Percentiles rank a stretch among this genome's conserved stretches.
Evolutionary conservation across 2,888 invertebrate species (phyloP).

Genomic region (Nowickia ferox): DNA sequence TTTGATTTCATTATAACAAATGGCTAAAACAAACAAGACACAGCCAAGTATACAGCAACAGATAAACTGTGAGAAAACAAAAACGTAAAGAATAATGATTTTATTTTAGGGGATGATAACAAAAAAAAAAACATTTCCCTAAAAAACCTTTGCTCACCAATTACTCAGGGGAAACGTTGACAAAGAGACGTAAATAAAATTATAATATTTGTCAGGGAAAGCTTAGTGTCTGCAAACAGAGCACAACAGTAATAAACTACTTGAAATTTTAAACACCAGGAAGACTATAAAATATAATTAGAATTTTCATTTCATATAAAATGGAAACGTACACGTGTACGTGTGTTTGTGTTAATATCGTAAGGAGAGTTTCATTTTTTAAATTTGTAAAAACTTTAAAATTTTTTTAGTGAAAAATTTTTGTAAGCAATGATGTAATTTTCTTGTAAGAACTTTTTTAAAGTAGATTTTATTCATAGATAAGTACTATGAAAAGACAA

Average conservation of each 20-base stretch:
- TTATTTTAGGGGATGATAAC: neutral
- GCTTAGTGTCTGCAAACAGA: neutral
- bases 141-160: neutral
- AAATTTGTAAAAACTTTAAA: neutral
- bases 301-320: constrained; percentile 42
- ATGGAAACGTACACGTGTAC: neutral
- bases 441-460: no score
- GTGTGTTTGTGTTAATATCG: no score
- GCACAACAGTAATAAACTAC: constrained; percentile 45
- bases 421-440: no score
- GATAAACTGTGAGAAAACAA: neutral
- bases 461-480: no score
- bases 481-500: no score
- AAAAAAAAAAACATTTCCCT: neutral
- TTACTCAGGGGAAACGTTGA: constrained; percentile 6
- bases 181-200: constrained; percentile 33
- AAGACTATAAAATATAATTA: constrained; percentile 55
- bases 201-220: neutral
- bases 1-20: constrained; percentile 28
- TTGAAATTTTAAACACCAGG: constrained; percentile 56
- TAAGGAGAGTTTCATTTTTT: neutral
- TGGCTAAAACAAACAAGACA: constrained; percentile 25
- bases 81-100: neutral
- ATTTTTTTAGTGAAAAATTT: no score
- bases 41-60: neutral